Percentiles rank a stretch among this genome's conserved stretches.
Conservation (phyloP, 2,797 vertebrate species). For the Anguilla obscura region DNA sequence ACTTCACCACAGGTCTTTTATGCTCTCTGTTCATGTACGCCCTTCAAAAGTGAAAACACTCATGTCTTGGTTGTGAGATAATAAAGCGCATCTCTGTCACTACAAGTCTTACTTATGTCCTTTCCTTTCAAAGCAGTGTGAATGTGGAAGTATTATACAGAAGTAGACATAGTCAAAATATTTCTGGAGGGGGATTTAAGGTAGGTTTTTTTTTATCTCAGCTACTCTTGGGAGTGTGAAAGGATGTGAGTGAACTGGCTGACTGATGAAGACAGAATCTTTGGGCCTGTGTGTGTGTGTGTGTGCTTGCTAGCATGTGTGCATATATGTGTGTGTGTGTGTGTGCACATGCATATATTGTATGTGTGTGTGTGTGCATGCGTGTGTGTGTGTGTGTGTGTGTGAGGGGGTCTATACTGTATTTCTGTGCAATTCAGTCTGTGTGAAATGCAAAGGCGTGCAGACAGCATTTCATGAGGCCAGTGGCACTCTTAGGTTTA, state of each 20-base stretch:
- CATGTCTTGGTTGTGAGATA: background rate
- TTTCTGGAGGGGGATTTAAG: background rate
- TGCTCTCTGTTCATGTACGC: background rate
- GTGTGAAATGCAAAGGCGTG: background rate
- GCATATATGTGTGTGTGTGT: conserved; percentile 33
- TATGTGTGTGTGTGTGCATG: conserved; percentile 35
- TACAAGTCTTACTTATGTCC: background rate
- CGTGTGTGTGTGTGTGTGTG: conserved; percentile 43
- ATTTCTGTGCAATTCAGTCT: background rate
- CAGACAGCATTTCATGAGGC: background rate
- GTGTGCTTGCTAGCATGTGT: conserved; percentile 32
- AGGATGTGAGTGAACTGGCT: background rate
- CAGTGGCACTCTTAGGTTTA: background rate
- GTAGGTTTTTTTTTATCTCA: background rate
- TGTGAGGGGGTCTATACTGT: conserved; percentile 26
- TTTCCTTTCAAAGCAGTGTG: background rate
- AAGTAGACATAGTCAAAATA: background rate
- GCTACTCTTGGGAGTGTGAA: background rate
- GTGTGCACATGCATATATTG: background rate
- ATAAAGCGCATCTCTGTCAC: background rate
- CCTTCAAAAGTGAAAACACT: background rate
- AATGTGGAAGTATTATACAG: background rate
- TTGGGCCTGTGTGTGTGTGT: conserved; percentile 33
- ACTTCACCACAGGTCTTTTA: background rate
- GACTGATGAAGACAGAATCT: conserved; percentile 15